Percentiles rank a stretch among this genome's conserved stretches.
phyloP scores from a whole-genome alignment of 2,113 vertebrate species.

The Antennarius striatus region DNA sequence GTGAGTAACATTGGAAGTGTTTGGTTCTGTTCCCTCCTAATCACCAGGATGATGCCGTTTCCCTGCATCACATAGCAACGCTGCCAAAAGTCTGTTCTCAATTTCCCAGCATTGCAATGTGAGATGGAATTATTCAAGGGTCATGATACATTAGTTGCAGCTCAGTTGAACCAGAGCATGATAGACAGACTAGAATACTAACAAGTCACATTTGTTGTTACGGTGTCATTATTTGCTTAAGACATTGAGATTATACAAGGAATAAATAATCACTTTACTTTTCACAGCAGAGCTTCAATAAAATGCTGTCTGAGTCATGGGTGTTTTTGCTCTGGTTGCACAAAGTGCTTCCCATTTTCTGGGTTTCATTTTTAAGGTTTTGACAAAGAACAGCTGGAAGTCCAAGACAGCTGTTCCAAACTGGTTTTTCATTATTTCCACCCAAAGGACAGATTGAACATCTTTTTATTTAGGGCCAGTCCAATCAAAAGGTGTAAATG shows the following conservation, averaged over 20 bases:
- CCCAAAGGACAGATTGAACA: conserved; percentile 18
- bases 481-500: conserved; percentile 41
- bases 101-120: conserved; percentile 61
- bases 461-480: conserved; percentile 37
- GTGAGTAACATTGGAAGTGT: conserved; percentile 56
- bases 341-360: conserved; percentile 62
- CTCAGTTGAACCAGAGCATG: conserved; percentile 24
- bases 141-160: conserved; percentile 46
- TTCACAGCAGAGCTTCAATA: conserved; percentile 21
- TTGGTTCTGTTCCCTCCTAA: conserved; percentile 52
- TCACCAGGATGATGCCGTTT: conserved; percentile 61
- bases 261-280: conserved; percentile 22
- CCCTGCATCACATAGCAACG: conserved; percentile 42
- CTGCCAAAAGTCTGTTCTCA: conserved; percentile 75
- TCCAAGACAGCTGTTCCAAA: conserved; percentile 69
- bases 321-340: conserved; percentile 53
- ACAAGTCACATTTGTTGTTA: conserved; percentile 50
- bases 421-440: conserved; percentile 16
- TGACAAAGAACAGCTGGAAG: conserved; percentile 59
- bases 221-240: conserved; percentile 43
- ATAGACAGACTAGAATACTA: conserved; percentile 38
- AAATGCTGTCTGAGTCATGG: conserved; percentile 60
- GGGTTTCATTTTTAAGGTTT: conserved; percentile 64
- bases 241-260: conserved; percentile 43
- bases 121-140: conserved; percentile 52